Evolutionary conservation across 2,113 vertebrate species (phyloP).

Genomic region (Caranx ignobilis): DNA sequence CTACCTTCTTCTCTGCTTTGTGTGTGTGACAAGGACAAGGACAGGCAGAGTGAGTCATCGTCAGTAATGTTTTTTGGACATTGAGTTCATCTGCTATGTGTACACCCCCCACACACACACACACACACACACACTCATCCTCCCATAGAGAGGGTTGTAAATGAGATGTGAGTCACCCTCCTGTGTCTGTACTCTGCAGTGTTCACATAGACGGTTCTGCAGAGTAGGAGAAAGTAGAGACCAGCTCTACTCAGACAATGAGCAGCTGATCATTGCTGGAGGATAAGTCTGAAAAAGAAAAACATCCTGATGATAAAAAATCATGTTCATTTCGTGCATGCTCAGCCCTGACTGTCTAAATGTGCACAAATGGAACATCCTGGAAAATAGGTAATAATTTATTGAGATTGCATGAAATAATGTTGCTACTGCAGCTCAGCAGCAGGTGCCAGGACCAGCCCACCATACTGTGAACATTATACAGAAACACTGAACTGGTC

Average conservation of each 20-base stretch:
- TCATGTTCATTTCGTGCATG: neutral
- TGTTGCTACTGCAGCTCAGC: too few species aligned
- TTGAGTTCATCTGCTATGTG: neutral
- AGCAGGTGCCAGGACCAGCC: too few species aligned
- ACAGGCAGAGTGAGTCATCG: slow-evolving; percentile 25
- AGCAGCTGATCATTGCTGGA: neutral
- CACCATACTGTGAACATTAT: too few species aligned
- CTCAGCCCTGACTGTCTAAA: too few species aligned
- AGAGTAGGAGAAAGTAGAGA: neutral
- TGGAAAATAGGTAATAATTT: too few species aligned
- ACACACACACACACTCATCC: neutral
- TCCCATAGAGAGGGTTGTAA: neutral
- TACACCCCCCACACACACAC: neutral
- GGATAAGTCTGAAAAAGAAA: neutral
- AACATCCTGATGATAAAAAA: neutral
- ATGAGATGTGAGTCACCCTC: slow-evolving; percentile 15
- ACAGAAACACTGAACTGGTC: too few species aligned
- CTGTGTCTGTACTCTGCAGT: neutral
- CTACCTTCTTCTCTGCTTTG: too few species aligned
- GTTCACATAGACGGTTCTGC: neutral
- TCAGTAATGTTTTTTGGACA: slow-evolving; percentile 17
- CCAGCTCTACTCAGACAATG: neutral
- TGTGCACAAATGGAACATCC: too few species aligned
- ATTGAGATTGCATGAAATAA: too few species aligned
- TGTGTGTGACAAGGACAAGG: neutral